Percentiles rank a stretch among this genome's conserved stretches.
Conservation (phyloP, 2,113 vertebrate genomes). For the Zootoca vivipara region DNA sequence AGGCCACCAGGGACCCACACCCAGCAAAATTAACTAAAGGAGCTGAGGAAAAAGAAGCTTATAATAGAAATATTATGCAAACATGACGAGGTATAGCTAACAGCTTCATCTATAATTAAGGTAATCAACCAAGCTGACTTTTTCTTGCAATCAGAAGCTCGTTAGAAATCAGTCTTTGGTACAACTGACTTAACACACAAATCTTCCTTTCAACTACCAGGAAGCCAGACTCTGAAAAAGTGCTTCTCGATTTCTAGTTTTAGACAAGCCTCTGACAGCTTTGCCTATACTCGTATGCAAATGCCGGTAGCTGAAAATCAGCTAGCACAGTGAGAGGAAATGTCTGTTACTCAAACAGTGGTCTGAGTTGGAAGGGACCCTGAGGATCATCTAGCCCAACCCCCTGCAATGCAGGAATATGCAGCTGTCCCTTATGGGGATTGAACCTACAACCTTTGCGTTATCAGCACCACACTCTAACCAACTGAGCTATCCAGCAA, state of each 20-base stretch:
- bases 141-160: slow-evolving; percentile 20
- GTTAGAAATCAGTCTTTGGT: neutral
- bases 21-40: slow-evolving; percentile 10
- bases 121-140: slow-evolving; percentile 19
- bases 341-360: neutral
- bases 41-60: neutral
- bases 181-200: neutral
- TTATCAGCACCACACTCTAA: too few relatives aligned
- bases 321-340: neutral
- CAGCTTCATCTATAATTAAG: slow-evolving; percentile 15
- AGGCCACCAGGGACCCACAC: neutral
- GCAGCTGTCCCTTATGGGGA: too few relatives aligned
- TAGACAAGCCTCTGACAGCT: neutral
- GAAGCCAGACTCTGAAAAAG: neutral
- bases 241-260: neutral
- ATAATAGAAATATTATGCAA: slow-evolving; percentile 17
- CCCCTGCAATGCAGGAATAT: too few relatives aligned
- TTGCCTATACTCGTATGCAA: neutral
- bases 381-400: too few relatives aligned
- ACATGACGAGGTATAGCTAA: slow-evolving; percentile 3
- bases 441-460: too few relatives aligned
- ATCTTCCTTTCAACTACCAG: neutral
- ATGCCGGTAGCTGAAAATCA: neutral
- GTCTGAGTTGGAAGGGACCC: neutral
- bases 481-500: too few relatives aligned